A percentile compares a stretch with the other conserved stretches of the same genome.
These are phyloP conservation scores for Montifringilla adamsi DNA, from an alignment of 2,113 vertebrate species.

Conservation along the genomic window DNA sequence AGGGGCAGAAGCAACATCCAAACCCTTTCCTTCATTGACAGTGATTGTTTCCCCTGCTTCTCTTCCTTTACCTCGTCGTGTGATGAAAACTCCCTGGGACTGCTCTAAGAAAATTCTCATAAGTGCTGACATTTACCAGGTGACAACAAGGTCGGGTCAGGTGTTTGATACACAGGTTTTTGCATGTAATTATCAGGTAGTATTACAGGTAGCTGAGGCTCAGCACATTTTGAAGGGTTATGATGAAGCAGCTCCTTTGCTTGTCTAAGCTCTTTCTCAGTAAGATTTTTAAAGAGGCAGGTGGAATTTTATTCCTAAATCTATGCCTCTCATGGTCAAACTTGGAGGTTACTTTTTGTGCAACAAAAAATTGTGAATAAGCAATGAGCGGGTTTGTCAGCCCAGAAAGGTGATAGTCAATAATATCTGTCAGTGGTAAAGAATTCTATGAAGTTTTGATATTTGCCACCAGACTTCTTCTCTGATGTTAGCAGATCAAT, in stretches of 20 bases:
- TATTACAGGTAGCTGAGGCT: constrained; percentile 62
- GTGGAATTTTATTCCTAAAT: background rate
- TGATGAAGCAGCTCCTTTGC: constrained; percentile 26
- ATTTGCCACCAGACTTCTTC: constrained; percentile 41
- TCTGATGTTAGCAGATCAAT: constrained; percentile 63
- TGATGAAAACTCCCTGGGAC: constrained; percentile 12
- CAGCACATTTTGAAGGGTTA: constrained; percentile 49
- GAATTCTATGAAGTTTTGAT: constrained; percentile 13
- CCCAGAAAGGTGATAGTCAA: background rate
- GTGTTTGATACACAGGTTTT: constrained; percentile 61
- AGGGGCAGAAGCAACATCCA: background rate
- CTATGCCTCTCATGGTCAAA: background rate
- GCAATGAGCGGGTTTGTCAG: background rate
- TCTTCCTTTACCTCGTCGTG: background rate
- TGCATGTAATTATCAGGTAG: constrained; percentile 73
- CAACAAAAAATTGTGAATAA: background rate
- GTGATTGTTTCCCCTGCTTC: background rate
- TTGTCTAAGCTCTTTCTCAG: background rate
- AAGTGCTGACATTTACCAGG: constrained; percentile 71
- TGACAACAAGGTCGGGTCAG: constrained; percentile 64
- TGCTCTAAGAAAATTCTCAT: constrained; percentile 55
- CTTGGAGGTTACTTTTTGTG: background rate
- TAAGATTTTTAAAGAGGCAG: constrained; percentile 11
- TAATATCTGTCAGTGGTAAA: background rate
- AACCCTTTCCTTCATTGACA: background rate